phyloP scores from a whole-genome alignment of 2,113 vertebrate species.

The Pardalotus punctatus region DNA sequence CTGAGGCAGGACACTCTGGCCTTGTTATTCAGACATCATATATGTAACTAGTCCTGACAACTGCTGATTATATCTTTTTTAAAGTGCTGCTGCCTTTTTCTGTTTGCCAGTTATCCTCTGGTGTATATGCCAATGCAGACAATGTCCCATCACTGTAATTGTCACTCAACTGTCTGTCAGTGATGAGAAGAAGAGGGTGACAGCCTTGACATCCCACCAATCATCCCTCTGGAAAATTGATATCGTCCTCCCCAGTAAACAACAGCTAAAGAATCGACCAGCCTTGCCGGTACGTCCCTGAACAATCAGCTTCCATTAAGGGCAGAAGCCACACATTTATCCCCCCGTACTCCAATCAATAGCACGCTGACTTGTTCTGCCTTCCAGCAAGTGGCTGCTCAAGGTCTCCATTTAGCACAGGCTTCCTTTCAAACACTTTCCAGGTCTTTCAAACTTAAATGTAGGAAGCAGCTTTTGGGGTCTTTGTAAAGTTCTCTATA shows the following conservation, averaged over 20 bases:
- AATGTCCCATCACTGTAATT: constrained; percentile 74
- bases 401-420: constrained; percentile 65
- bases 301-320: constrained; percentile 84
- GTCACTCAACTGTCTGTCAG: constrained; percentile 78
- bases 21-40: constrained; percentile 77
- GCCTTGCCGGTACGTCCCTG: constrained; percentile 70
- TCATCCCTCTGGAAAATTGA: constrained; percentile 81
- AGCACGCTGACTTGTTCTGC: constrained; percentile 55
- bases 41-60: constrained; percentile 79
- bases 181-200: constrained; percentile 73
- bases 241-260: constrained; percentile 82
- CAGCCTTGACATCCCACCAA: constrained; percentile 80
- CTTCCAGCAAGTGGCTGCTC: constrained; percentile 16
- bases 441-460: neutral
- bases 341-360: constrained; percentile 73
- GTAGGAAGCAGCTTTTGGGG: neutral
- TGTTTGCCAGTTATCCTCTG: constrained; percentile 78
- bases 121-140: constrained; percentile 78
- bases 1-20: neutral
- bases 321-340: constrained; percentile 80
- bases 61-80: constrained; percentile 80
- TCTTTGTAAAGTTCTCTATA: neutral
- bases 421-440: constrained; percentile 44
- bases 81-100: constrained; percentile 67
- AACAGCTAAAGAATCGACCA: constrained; percentile 80